phyloP scores from a whole-genome alignment of 30 jellyfish, hydroid and myxozoan species.

The Pelagia noctiluca region DNA sequence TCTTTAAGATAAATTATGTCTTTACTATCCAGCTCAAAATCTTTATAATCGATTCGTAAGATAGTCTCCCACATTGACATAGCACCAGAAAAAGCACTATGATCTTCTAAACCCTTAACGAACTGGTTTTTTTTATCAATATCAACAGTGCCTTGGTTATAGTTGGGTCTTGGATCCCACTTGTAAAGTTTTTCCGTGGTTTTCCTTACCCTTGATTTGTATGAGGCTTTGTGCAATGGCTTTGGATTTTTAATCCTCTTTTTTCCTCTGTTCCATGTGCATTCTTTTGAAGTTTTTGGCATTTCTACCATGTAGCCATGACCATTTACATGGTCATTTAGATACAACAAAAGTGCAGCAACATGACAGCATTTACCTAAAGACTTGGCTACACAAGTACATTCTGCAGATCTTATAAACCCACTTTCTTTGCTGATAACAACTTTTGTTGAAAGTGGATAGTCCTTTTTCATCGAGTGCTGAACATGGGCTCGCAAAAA shows the following conservation, averaged over 20 bases:
- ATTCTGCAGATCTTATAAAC: constrained; percentile 5
- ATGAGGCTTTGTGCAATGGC: constrained; percentile 48
- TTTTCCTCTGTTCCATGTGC: constrained; percentile 76
- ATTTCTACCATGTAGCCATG: constrained; percentile 14
- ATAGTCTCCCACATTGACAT: constrained; percentile 59
- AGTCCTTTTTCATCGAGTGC: constrained; percentile 54
- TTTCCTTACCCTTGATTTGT: constrained; percentile 42
- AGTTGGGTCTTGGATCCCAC: constrained; percentile 63
- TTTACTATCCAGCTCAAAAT: constrained; percentile 15
- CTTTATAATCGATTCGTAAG: constrained; percentile 7
- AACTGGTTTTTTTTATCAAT: background rate
- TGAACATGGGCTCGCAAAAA: constrained; percentile 51
- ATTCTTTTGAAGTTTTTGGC: constrained; percentile 69
- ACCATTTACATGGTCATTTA: constrained; percentile 33
- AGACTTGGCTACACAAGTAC: constrained; percentile 32
- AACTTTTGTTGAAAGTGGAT: constrained; percentile 6
- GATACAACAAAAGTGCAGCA: constrained; percentile 61
- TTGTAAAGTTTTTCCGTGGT: constrained; percentile 16
- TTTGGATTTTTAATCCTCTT: constrained; percentile 52
- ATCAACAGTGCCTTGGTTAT: background rate
- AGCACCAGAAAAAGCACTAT: background rate
- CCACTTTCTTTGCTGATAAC: constrained; percentile 42
- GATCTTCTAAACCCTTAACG: background rate
- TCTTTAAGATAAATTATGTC: background rate
- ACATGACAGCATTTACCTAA: constrained; percentile 70